Base-by-base conservation (phyloP, 2,888 invertebrate genomes). In the Ichneumoninae sp. region DNA sequence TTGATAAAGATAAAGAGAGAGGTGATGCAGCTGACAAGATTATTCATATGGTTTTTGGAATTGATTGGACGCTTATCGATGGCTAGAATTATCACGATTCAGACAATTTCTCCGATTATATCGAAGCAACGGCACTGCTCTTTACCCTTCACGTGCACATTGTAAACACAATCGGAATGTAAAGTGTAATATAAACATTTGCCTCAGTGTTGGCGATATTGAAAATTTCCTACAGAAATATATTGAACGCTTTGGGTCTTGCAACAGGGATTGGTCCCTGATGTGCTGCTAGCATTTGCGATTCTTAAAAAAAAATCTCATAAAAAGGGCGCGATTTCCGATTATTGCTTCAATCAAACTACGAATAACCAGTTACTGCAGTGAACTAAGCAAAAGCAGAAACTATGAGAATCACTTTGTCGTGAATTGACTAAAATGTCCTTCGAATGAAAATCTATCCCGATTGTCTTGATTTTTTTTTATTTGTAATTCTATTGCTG, bases 101-200 rank as follows among this genome's bases (percentile, higher is more conserved):
- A 26, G 3, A 57, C 57, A 57, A 57, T 7, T 26, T 4, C 19
- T 8, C 10, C 19, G 57, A 57, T 57, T 57, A 57, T 57, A 22
- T 57, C 57, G 26, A 10, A 57, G 57, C 57, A 57, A 57, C 57
- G 22, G 3, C 10, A 26, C 26, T 3, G 22, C 13, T 57, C 13
- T 57, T 57, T 57, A 13, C 1, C 13, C 57, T 26, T 13, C 3
- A 57, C 10, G 26, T 22, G 26, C 22, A 22, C 26, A 26, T 57
- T 57, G 57, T 57, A 22, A 57, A 57, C 22, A 57, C 26, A 57
- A 57, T 57, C 57, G 3, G 3, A 57, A 57, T 22, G 57, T 57
- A 57, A 26, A 57, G 57, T 26, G 26, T 26, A 26, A 13, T 8
- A 26, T 57, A 26, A 57, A 57, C 26, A 57, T 57, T 57, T 22